Evolutionary conservation across 2,113 vertebrate genomes (phyloP), one percentile per base, ranked within the genome.

Genomic region (Xiphophorus maculatus): DNA sequence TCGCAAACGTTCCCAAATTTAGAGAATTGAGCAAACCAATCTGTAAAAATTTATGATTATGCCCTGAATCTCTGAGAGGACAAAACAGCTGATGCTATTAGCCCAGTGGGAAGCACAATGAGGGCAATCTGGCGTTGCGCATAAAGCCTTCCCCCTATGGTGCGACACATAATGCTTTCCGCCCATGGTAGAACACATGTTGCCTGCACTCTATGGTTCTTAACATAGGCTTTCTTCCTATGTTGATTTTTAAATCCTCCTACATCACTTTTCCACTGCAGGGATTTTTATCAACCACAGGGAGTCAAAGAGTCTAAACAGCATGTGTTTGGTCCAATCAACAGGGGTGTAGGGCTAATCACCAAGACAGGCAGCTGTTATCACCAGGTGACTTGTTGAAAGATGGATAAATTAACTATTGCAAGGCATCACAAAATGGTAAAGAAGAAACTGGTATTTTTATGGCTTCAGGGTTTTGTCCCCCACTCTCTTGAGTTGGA

Each of bases 331-430:
- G 74, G 82, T 88, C 75, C 82, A 82, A 33, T 84, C 87, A 5
- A 88, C 87, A 83, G 83, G 86, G 82, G 80, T 84, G 76, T 62
- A 63, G 81, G 4, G 29, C 79, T 90, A 87, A 91, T 89, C 80
- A 90, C 80, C 69, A 79, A 85, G 82, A 81, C 76, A 77, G 64
- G 73, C 82, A 78, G 81, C 73, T 77, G 51, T 80, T 85, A 89
- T 88, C 84, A 84, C 79, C 68, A 58, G 81, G 84, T 79, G 74
- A 80, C 69, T n/a, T 71, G 70, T 4, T 1, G 30, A 27, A 84
- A 79, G 76, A 76, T 33, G 69, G 68, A 37, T 22, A 8, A 44
- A 69, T 54, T 69, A 86, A 76, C 79, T 19, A 60, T 66, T 71
- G 74, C 66, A 61, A 54, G 63, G 62, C 32, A 69, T 17, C 58